Evolutionary conservation across 2,888 invertebrate genomes (phyloP).

Genomic region (Idaea dimidiata): DNA sequence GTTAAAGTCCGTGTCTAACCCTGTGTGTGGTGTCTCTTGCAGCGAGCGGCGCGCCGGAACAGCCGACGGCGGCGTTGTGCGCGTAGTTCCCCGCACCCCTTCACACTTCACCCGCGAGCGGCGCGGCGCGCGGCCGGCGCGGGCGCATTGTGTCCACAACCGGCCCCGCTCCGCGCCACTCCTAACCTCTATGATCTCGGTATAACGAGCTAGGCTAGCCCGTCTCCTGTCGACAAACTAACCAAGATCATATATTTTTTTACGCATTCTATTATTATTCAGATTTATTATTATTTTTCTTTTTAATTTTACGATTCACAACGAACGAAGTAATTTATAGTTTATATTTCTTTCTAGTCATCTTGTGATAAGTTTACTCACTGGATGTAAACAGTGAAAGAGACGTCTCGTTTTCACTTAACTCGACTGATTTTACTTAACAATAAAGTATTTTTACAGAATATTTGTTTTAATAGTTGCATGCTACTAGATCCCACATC

Average conservation of each 20-base stretch:
- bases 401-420: slow-evolving; percentile 70
- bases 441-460: slow-evolving; percentile 73
- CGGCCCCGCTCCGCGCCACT: slow-evolving; percentile 37
- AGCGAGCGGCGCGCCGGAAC: slow-evolving; percentile 79
- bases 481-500: slow-evolving; percentile 57
- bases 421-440: slow-evolving; percentile 78
- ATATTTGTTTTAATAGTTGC: slow-evolving; percentile 75
- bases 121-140: slow-evolving; percentile 46
- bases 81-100: slow-evolving; percentile 64
- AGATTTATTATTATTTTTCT: slow-evolving; percentile 54
- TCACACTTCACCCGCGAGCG: slow-evolving; percentile 40
- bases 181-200: slow-evolving; percentile 75
- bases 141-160: slow-evolving; percentile 22
- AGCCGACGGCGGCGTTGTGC: slow-evolving; percentile 81
- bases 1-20: slow-evolving; percentile 77
- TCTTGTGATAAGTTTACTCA: slow-evolving; percentile 58
- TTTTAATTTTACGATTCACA: slow-evolving; percentile 45
- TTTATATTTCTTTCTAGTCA: slow-evolving; percentile 55
- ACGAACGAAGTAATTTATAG: slow-evolving; percentile 54
- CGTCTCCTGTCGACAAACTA: slow-evolving; percentile 40
- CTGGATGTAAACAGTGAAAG: slow-evolving; percentile 59
- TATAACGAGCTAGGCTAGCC: slow-evolving; percentile 64
- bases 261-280: slow-evolving; percentile 44
- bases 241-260: slow-evolving; percentile 72
- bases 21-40: slow-evolving; percentile 81